A percentile compares a stretch with the other conserved stretches of the same genome.
Evolutionary conservation across 2,797 vertebrate genomes (phyloP).

Genomic region (Macropodus opercularis): DNA sequence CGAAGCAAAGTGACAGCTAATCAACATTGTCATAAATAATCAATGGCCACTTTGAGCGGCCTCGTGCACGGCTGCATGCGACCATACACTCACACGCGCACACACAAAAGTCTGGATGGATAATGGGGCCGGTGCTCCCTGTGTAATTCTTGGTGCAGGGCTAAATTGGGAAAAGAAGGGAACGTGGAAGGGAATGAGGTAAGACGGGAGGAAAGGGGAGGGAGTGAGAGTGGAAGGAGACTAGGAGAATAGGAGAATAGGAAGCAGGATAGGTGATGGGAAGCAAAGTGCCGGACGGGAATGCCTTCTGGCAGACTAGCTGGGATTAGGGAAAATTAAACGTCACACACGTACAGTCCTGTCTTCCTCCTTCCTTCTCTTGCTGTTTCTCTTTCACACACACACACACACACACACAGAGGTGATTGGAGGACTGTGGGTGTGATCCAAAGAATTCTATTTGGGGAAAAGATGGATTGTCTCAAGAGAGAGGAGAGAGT

Average conservation of each 20-base stretch:
- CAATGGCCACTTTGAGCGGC: constrained; percentile 83
- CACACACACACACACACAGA: constrained; percentile 23
- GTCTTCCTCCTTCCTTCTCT: constrained; percentile 52
- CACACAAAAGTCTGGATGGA: constrained; percentile 60
- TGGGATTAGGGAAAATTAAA: constrained; percentile 86
- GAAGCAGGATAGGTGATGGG: constrained; percentile 54
- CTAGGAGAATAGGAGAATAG: constrained; percentile 45
- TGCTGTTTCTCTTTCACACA: constrained; percentile 44
- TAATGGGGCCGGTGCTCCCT: constrained; percentile 81
- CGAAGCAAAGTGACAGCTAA: constrained; percentile 88
- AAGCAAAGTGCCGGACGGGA: constrained; percentile 63
- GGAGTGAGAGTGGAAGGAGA: constrained; percentile 32
- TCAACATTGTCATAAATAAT: constrained; percentile 91
- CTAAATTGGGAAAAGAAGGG: constrained; percentile 81
- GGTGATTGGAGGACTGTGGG: constrained; percentile 53
- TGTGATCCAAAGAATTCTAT: constrained; percentile 65
- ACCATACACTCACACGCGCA: constrained; percentile 57
- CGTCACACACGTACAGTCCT: constrained; percentile 70
- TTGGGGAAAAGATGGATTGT: constrained; percentile 59
- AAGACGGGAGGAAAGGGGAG: constrained; percentile 50
- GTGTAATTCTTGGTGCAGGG: constrained; percentile 77
- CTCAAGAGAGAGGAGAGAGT: constrained; percentile 30
- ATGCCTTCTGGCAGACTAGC: constrained; percentile 83
- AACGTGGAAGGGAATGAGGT: constrained; percentile 65
- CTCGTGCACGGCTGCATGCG: constrained; percentile 60